These are phyloP conservation scores for Epizoanthus ramosus DNA, from an alignment of 92 coral and sea anemone species.

Conservation along the genomic window DNA sequence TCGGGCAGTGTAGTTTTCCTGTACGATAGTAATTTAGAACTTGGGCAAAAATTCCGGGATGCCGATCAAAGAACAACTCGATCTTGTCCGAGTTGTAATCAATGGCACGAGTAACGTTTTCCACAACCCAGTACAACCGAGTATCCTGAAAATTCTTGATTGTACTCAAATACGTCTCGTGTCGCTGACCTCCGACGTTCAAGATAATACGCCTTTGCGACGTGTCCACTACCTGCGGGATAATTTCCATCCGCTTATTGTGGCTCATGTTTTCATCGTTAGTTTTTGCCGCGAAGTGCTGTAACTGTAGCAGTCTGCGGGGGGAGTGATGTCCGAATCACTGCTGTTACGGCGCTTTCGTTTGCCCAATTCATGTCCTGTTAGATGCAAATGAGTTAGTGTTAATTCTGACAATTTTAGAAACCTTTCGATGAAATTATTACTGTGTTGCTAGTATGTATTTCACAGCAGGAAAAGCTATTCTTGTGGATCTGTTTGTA, in stretches of 20 bases:
- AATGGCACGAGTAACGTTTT: constrained; percentile 87
- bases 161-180: constrained; percentile 87
- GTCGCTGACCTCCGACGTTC: constrained; percentile 91
- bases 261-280: constrained; percentile 51
- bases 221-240: constrained; percentile 74
- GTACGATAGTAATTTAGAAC: constrained; percentile 92
- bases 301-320: background rate
- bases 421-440: constrained; percentile 6
- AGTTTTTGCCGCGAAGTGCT: background rate
- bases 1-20: constrained; percentile 92
- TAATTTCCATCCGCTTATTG: constrained; percentile 68
- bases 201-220: constrained; percentile 74
- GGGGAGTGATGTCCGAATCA: background rate
- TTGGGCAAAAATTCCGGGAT: constrained; percentile 88
- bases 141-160: constrained; percentile 86
- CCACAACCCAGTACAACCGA: constrained; percentile 89
- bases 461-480: constrained; percentile 18
- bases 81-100: constrained; percentile 91
- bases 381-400: background rate
- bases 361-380: constrained; percentile 14
- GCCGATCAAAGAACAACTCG: constrained; percentile 93
- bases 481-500: background rate
- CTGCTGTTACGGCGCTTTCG: constrained; percentile 11
- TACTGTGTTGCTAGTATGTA: constrained; percentile 10
- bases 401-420: constrained; percentile 2